phyloP scores from a whole-genome alignment of 2,888 invertebrate genomes.

The Kryphioiulus occultus region DNA sequence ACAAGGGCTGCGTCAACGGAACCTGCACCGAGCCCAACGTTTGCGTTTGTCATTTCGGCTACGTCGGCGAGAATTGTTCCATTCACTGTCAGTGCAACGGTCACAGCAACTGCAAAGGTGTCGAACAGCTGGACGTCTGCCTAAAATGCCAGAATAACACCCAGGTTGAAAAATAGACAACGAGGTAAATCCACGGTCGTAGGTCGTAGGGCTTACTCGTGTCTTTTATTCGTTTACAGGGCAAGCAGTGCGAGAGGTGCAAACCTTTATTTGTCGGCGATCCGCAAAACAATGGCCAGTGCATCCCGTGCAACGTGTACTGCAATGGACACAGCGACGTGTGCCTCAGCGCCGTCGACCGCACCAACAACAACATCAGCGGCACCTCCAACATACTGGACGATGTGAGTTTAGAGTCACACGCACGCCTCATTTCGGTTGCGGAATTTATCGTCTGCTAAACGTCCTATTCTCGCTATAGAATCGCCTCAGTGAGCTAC shows the following conservation, averaged over 20 bases:
- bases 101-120: slow-evolving; percentile 89
- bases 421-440: neutral
- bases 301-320: slow-evolving; percentile 85
- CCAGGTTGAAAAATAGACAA: no score
- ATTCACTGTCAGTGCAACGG: slow-evolving; percentile 95
- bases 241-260: slow-evolving; percentile 89
- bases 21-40: slow-evolving; percentile 62
- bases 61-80: slow-evolving; percentile 92
- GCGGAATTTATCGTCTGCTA: neutral
- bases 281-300: slow-evolving; percentile 80
- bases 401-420: neutral
- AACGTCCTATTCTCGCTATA: neutral
- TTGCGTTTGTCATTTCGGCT: slow-evolving; percentile 90
- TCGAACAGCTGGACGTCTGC: slow-evolving; percentile 82
- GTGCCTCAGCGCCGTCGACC: slow-evolving; percentile 66
- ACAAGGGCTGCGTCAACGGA: slow-evolving; percentile 62
- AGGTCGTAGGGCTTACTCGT: no score
- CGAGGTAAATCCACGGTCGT: no score
- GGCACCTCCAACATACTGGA: neutral
- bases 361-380: slow-evolving; percentile 50
- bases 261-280: slow-evolving; percentile 90
- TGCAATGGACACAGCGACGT: slow-evolving; percentile 88
- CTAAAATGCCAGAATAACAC: slow-evolving; percentile 89
- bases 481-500: slow-evolving; percentile 42
- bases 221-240: slow-evolving; percentile 65